Percentiles rank a stretch among this genome's conserved stretches.
phyloP scores from a whole-genome alignment of 2,888 invertebrate species.

The Lasioglossum zephyrum region DNA sequence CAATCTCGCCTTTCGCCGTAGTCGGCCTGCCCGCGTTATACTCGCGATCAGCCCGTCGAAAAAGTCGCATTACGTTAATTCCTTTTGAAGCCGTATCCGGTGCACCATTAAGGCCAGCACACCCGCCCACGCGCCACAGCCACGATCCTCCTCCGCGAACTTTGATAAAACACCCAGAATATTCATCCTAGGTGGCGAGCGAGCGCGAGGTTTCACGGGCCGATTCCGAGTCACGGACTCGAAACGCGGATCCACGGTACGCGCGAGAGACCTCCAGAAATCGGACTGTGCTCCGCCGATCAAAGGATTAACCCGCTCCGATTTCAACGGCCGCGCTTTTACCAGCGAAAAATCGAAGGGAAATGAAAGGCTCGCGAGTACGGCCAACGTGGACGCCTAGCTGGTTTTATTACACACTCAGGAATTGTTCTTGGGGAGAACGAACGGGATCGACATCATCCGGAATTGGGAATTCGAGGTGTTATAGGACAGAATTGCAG shows the following conservation, averaged over 20 bases:
- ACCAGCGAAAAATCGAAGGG: conserved; percentile 22
- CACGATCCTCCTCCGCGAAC: conserved; percentile 65
- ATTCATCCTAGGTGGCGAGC: conserved; percentile 66
- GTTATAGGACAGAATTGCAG: too few species aligned
- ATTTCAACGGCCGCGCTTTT: conserved; percentile 28
- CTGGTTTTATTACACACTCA: not conserved
- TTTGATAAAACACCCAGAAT: conserved; percentile 77
- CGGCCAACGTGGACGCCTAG: not conserved
- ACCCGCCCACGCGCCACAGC: conserved; percentile 12
- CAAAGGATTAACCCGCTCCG: conserved; percentile 53
- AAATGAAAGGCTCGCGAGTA: not conserved
- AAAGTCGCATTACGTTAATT: conserved; percentile 80
- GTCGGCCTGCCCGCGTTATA: conserved; percentile 27
- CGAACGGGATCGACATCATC: not conserved
- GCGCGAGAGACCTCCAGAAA: conserved; percentile 7
- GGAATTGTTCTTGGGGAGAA: not conserved
- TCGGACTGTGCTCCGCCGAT: conserved; percentile 35
- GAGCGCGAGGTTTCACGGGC: conserved; percentile 60
- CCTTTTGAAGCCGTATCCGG: conserved; percentile 82
- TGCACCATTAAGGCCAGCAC: conserved; percentile 79
- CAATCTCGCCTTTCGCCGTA: conserved; percentile 39
- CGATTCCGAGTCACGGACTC: conserved; percentile 24
- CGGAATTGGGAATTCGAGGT: not conserved
- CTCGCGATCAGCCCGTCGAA: conserved; percentile 61
- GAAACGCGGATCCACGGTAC: not conserved